Conservation (phyloP, 2,797 vertebrate species). For the Paramormyrops hopkinsi region DNA sequence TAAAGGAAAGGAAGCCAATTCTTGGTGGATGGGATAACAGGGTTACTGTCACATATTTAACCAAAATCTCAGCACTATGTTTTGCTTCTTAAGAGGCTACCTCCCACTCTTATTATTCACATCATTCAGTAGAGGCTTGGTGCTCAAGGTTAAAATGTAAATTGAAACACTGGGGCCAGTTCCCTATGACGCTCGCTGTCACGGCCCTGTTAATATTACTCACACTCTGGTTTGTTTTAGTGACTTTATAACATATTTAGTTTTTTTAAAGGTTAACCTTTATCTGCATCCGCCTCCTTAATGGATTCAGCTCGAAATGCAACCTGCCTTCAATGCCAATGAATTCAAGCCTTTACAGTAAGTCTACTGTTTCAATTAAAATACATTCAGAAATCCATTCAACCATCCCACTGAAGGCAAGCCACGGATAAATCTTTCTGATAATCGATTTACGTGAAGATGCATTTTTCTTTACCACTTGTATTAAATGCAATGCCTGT, state of each 20-base stretch:
- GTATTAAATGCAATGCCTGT: background rate
- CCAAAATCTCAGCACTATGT: constrained; percentile 72
- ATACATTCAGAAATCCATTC: background rate
- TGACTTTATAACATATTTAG: constrained; percentile 39
- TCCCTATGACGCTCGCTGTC: constrained; percentile 57
- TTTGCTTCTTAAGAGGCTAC: constrained; percentile 40
- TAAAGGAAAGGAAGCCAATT: constrained; percentile 99
- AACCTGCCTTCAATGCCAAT: constrained; percentile 24
- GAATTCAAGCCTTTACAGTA: background rate
- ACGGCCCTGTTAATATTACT: constrained; percentile 44
- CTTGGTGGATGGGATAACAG: constrained; percentile 93
- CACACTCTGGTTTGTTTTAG: constrained; percentile 39
- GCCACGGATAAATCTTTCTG: background rate
- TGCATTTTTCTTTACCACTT: background rate
- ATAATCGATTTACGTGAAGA: background rate
- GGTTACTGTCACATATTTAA: constrained; percentile 86
- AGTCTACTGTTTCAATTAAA: background rate
- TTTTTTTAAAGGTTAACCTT: constrained; percentile 35
- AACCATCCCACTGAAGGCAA: constrained; percentile 3
- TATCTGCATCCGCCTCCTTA: constrained; percentile 33
- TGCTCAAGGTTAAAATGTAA: constrained; percentile 65
- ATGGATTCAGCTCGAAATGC: constrained; percentile 40
- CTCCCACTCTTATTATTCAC: constrained; percentile 53
- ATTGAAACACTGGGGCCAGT: constrained; percentile 53
- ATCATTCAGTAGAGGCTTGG: constrained; percentile 39